Evolutionary conservation across 2,113 vertebrate species (phyloP), one percentile per base, ranked within the genome.

Genomic region (Artemisiospiza belli): DNA sequence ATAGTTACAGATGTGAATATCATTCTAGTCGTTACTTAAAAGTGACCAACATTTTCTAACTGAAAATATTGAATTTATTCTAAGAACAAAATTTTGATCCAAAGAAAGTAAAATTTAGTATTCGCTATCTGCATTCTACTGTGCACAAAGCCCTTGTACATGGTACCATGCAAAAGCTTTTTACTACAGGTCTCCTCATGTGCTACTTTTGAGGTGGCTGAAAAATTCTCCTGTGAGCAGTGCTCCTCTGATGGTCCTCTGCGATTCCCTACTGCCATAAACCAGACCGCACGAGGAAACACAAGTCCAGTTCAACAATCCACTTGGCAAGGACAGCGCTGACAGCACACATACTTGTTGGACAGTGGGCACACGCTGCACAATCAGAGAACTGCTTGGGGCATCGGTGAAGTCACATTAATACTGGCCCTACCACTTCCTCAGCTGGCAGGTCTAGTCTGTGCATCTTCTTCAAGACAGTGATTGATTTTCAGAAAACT

Each of bases 271-370:
- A 51, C 25, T 49, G 39, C 46, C 41, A 62, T 46, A 86, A 68
- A 28, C 11, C 33, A 86, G 35, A 61, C 23, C 1, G 6, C 18
- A n/a, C 10, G 35, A 75, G 35, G 21, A 91, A 78, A 63, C 9
- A 62, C 7, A 37, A 62, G 25, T 6, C 22, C 54, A 72, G 11
- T 37, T 46, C 37, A 84, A 51, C 30, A 57, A n/a, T 15, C 6
- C 43, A 14, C 17, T 39, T 23, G 39, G 30, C 68, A 80, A 86
- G 63, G 59, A 31, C 24, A 21, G 28, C 2, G 15, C 21, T n/a
- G 7, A 41, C 27, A 63, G 62, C 5, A 27, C 5, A 51, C 6
- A 6, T 0, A 49, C 24, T 13, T 46, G 30, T 11, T 9, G 21
- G 17, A 43, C n/a, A 74, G 24, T 1, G 2, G 9, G 2, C 24